Percentiles rank a stretch among this genome's conserved stretches.
These are phyloP conservation scores for Corydoras maculifer DNA, from an alignment of 2,113 vertebrate genomes.

Conservation along the genomic window DNA sequence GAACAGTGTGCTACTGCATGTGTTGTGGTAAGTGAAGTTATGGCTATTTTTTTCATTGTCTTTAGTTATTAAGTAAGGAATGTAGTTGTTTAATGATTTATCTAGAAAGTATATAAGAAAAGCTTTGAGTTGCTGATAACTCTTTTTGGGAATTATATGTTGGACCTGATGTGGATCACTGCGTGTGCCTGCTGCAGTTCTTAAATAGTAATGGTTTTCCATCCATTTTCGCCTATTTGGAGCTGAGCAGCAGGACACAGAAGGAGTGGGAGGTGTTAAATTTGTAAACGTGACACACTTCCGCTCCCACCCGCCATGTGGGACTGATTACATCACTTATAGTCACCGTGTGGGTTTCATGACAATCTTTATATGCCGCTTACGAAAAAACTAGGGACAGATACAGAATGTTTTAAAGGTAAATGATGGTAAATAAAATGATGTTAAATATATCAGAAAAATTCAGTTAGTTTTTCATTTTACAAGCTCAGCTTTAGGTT, in stretches of 20 bases:
- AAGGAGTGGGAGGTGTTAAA: constrained; percentile 19
- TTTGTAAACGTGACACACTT: constrained; percentile 16
- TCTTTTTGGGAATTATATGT: too few species aligned
- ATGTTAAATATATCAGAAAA: too few species aligned
- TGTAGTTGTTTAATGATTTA: too few species aligned
- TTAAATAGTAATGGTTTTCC: too few species aligned
- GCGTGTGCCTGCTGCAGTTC: too few species aligned
- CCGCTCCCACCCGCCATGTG: constrained; percentile 24
- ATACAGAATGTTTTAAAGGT: background rate
- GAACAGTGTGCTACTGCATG: too few species aligned
- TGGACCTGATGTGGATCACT: too few species aligned
- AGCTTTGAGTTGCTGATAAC: too few species aligned
- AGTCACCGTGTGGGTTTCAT: background rate
- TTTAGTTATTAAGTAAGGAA: too few species aligned
- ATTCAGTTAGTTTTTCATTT: background rate
- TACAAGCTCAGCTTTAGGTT: constrained; percentile 12
- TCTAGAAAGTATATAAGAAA: too few species aligned
- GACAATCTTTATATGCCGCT: background rate
- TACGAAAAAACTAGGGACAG: background rate
- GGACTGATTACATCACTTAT: background rate
- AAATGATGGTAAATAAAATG: background rate
- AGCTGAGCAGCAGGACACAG: background rate
- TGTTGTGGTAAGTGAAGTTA: too few species aligned
- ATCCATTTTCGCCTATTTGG: background rate
- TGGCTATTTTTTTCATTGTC: too few species aligned